Base-by-base conservation (phyloP, 2,113 vertebrate genomes). In the Xenus cinereus region DNA sequence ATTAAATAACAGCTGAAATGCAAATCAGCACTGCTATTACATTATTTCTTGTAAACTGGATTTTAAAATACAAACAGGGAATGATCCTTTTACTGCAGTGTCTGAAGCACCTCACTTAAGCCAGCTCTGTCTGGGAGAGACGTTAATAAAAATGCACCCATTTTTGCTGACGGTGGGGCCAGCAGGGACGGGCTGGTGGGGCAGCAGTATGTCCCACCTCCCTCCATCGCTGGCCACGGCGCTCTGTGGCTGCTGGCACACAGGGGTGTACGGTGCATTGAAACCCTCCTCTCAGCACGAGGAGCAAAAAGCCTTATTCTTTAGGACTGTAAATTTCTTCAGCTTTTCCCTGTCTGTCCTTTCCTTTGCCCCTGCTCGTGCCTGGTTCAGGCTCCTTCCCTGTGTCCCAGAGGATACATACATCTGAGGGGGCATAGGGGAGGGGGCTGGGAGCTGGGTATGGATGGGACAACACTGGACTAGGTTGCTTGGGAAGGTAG, bases 221-320 rank as follows among this genome's bases (percentile, higher is more conserved):
- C 51, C 57, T 32, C 54, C 20, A 12, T 5, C 0, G 0, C 60
- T 51, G 41, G 73, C 81, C 76, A 32, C 0, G 0, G 67, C 10
- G 7, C 59, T 30, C 48, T 3, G 16, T 37, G 12, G 6, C 83
- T 64, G 82, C 79, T 46, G 66, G 56, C 89, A 50, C 66, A 4
- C 4, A 9, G 53, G 24, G 12, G 10, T 2, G 24, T 4, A 7
- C 2, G 3, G 12, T 48, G 53, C 11, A 41, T 26, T 23, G 50
- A 78, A 67, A 37, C 51, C 8, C 28, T 59, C 28, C 66, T 45
- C 6, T 2, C 14, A 51, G 28, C 18, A 62, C 68, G 12, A 57
- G 37, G 3, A 59, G n/a, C 18, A 64, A 66, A 60, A 85, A 35
- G 11, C 30, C 37, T 26, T 3, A 5, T 15, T 50, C 68, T 6